Evolutionary conservation across 2,888 invertebrate genomes (phyloP), one percentile per base, ranked within the genome.

Genomic region (Acholoe squamosa): DNA sequence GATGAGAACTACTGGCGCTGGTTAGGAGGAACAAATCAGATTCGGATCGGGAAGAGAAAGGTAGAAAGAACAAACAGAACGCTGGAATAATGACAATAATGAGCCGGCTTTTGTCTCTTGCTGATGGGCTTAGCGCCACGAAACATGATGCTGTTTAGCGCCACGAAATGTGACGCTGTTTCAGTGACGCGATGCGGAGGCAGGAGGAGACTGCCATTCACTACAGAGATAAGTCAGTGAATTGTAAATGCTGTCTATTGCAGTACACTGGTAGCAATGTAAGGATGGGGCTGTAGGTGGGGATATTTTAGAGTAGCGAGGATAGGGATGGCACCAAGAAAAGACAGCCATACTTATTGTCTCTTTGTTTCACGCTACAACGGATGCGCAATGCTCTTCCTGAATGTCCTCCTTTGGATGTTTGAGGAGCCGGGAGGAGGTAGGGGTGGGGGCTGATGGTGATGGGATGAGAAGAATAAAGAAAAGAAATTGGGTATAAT

Each of bases 81-180:
- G 52, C 22, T 28, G 86, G n/a, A 56, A 54, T 86, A 86, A 86
- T 86, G 86, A 54, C 54, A 52, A 54, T 86, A 86, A 86, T 86
- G 86, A 86, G 86, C 86, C 52, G 19, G 86, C 86, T 56, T 86
- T 86, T 86, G 86, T 86, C 86, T 86, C 16, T 5, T 22, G 86
- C 86, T 86, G 86, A 86, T 86, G 86, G 51, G 56, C 54, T 86
- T 86, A 86, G 86, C 54, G 54, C 56, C 31, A 33, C 80, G 80
- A 34, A 80, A 80, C 80, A 80, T 80, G 80, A 43, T 19, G 80
- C 80, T 80, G 34, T 34, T 86, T 86, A 86, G 86, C 54, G 54
- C 56, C 31, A 33, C 80, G 80, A 34, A 80, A 80, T 34, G 33
- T 80, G 80, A 43, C 34, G 80, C 80, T 80, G 34, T 34, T 43